These are phyloP conservation scores for Jacana jacana DNA, from an alignment of 2,113 vertebrate species.

Conservation along the genomic window DNA sequence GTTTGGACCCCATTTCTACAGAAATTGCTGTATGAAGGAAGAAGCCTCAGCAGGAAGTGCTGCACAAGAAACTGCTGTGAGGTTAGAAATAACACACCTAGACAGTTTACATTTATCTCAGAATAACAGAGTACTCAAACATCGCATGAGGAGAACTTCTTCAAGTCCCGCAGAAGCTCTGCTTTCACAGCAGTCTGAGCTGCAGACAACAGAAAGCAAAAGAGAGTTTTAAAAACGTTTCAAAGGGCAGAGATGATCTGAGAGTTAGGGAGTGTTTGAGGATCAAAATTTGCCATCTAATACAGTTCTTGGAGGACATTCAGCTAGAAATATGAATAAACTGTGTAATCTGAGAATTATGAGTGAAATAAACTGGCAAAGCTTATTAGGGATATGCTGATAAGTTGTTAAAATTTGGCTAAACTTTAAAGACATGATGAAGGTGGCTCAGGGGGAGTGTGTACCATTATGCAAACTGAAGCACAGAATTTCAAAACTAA, in stretches of 20 bases:
- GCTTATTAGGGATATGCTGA: neutral
- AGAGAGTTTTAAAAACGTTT: neutral
- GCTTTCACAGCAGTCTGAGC: neutral
- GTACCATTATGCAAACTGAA: slow-evolving; percentile 58
- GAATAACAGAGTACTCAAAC: neutral
- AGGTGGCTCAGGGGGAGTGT: slow-evolving; percentile 43
- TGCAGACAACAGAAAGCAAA: neutral
- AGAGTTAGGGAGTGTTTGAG: neutral
- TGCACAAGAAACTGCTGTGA: neutral
- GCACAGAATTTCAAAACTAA: slow-evolving; percentile 51
- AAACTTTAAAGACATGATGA: slow-evolving; percentile 37
- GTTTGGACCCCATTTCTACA: neutral
- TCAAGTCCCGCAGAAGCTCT: neutral
- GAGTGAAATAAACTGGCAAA: slow-evolving; percentile 2
- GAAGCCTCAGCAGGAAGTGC: accelerated
- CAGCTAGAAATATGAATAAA: neutral
- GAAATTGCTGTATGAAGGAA: neutral
- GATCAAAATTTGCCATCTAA: neutral
- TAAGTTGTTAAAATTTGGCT: neutral
- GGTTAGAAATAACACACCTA: neutral
- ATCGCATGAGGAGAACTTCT: neutral
- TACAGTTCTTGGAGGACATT: neutral
- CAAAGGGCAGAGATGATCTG: neutral
- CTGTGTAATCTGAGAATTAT: neutral
- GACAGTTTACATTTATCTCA: neutral